These are phyloP conservation scores for Galemys pyrenaicus DNA, from an alignment of 2,113 vertebrate species.

Conservation along the genomic window DNA sequence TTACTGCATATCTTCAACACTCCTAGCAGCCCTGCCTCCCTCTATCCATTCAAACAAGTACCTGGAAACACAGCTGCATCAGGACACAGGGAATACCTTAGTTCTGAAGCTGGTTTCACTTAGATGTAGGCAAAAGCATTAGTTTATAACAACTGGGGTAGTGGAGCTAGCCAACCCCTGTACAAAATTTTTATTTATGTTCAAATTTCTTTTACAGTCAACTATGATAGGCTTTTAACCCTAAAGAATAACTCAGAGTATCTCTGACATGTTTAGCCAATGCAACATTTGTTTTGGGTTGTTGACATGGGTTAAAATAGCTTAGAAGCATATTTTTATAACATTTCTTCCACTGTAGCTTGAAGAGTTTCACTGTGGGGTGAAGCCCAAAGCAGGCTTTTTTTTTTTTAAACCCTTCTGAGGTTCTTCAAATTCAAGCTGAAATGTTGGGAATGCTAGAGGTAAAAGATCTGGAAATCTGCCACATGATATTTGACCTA, in stretches of 20 bases:
- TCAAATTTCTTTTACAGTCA: constrained; percentile 25
- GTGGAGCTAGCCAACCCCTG: background rate
- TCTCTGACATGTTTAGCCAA: background rate
- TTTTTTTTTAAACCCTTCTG: background rate
- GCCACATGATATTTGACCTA: background rate
- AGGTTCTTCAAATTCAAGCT: constrained; percentile 16
- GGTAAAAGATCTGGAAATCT: background rate
- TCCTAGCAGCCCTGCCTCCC: background rate
- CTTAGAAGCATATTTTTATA: background rate
- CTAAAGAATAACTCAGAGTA: background rate
- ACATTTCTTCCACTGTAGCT: background rate
- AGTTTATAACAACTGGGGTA: background rate
- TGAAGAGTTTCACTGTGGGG: background rate
- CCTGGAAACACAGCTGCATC: background rate
- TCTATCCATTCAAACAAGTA: background rate
- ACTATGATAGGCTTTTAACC: background rate
- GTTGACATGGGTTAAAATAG: background rate
- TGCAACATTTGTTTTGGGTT: constrained; percentile 10
- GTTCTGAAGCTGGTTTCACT: background rate
- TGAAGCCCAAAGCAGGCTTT: background rate
- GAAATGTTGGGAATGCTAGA: background rate
- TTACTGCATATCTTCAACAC: background rate
- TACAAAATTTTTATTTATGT: background rate
- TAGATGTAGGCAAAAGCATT: background rate
- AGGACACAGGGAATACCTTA: background rate